Evolutionary conservation across 2,888 invertebrate genomes (phyloP).

Genomic region (Cheilosia pagana): DNA sequence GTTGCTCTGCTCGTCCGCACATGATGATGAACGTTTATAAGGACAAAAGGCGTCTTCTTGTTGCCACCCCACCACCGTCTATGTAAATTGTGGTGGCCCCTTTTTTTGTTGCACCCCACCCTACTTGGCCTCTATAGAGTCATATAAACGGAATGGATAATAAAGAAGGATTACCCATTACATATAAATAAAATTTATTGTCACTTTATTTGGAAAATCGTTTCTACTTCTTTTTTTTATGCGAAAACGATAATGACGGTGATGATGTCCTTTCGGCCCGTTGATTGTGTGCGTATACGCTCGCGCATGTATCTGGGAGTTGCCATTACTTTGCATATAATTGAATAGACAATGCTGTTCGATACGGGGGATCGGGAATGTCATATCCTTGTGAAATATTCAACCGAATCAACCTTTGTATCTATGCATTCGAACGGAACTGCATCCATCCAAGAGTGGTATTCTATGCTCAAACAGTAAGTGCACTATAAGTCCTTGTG

Average conservation of each 20-base stretch:
- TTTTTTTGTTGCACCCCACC: not conserved
- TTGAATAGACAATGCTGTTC: constrained; percentile 38
- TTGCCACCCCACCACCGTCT: not conserved
- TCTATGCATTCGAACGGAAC: constrained; percentile 14
- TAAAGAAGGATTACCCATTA: constrained; percentile 30
- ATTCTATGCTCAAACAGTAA: constrained; percentile 39
- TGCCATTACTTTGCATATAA: not conserved
- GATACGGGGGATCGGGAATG: constrained; percentile 20
- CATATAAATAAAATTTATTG: constrained; percentile 60
- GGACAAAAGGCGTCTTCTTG: constrained; percentile 8
- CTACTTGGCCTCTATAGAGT: not conserved
- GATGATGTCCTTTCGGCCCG: constrained; percentile 22
- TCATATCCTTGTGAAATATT: constrained; percentile 33
- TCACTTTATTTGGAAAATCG: constrained; percentile 34
- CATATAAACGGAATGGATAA: constrained; percentile 18
- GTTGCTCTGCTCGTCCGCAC: constrained; percentile 35
- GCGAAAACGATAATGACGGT: not conserved
- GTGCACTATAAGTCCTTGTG: constrained; percentile 66
- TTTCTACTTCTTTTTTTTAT: constrained; percentile 10
- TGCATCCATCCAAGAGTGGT: constrained; percentile 19
- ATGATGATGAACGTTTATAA: constrained; percentile 14
- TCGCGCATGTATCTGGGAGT: too few relatives aligned
- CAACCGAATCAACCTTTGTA: constrained; percentile 9
- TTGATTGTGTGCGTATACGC: constrained; percentile 19
- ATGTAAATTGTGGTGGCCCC: constrained; percentile 39